These are phyloP conservation scores for Triplophysa tibetana DNA, from an alignment of 2,113 vertebrate species.

Conservation along the genomic window DNA sequence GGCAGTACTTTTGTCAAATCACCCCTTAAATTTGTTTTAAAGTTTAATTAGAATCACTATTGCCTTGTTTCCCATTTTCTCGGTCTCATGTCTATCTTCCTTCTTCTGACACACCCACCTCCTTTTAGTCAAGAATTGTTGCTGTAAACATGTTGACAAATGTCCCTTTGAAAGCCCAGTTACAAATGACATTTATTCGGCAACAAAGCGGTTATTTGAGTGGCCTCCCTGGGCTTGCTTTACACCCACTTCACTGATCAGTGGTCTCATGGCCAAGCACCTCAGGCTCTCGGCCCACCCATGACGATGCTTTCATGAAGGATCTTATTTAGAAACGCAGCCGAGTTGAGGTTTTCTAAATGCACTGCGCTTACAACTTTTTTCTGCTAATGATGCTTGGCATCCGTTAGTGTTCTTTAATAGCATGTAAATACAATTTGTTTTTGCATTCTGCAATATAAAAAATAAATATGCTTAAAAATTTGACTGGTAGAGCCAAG, in stretches of 20 bases:
- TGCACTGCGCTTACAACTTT: conserved; percentile 49
- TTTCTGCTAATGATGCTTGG: conserved; percentile 70
- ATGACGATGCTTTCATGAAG: conserved; percentile 71
- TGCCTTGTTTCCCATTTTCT: background rate
- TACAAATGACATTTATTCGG: conserved; percentile 74
- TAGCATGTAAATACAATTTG: conserved; percentile 78
- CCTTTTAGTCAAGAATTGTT: conserved; percentile 64
- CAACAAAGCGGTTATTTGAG: conserved; percentile 81
- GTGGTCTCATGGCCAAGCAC: conserved; percentile 73
- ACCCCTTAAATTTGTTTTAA: background rate
- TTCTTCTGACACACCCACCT: conserved; percentile 35
- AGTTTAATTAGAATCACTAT: background rate
- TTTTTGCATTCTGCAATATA: conserved; percentile 69
- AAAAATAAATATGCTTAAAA: conserved; percentile 42
- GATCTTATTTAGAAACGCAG: conserved; percentile 77
- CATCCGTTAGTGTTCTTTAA: conserved; percentile 69
- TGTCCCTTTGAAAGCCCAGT: conserved; percentile 76
- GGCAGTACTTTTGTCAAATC: conserved; percentile 7
- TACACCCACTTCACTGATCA: conserved; percentile 76
- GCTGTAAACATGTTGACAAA: conserved; percentile 79
- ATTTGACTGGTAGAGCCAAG: conserved; percentile 65
- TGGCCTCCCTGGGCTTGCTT: conserved; percentile 73
- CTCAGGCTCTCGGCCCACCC: conserved; percentile 74
- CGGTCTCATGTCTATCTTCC: background rate
- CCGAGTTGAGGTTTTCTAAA: conserved; percentile 74